Evolutionary conservation across 2,888 invertebrate species (phyloP).

Genomic region (Taphrorychus bicolor): DNA sequence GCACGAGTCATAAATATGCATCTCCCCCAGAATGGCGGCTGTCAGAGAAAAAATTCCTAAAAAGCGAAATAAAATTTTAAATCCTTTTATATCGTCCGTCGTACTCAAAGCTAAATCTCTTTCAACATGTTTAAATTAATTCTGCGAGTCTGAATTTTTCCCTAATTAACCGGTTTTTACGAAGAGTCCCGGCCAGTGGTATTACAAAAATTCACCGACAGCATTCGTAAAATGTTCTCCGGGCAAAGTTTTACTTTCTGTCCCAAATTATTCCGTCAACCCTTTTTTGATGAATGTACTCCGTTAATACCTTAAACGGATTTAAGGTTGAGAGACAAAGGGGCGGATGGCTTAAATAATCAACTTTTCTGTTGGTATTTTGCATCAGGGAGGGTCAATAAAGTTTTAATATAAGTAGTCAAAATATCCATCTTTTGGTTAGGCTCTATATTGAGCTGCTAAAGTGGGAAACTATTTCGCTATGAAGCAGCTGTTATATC

Average conservation of each 20-base stretch:
- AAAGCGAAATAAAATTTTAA: not conserved
- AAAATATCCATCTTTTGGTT: too few relatives aligned
- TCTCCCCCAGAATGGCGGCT: not conserved
- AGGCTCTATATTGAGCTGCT: too few relatives aligned
- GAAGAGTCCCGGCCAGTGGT: not conserved
- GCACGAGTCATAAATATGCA: constrained; percentile 5
- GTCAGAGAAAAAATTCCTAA: not conserved
- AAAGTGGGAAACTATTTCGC: too few relatives aligned
- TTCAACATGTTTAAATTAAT: constrained; percentile 6
- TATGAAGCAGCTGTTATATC: too few relatives aligned
- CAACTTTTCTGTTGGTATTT: too few relatives aligned
- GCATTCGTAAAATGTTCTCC: not conserved
- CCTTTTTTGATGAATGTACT: not conserved
- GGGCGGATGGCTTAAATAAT: too few relatives aligned
- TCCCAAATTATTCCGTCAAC: not conserved
- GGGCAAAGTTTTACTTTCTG: not conserved
- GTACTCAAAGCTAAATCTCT: constrained; percentile 4
- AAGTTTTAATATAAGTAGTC: too few relatives aligned
- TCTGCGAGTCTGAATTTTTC: constrained; percentile 8
- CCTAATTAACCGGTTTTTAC: constrained; percentile 7
- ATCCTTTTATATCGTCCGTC: constrained; percentile 5
- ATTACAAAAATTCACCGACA: not conserved
- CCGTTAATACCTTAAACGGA: not conserved
- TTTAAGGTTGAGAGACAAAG: not conserved
- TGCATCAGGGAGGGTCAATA: too few relatives aligned